Base-by-base conservation (phyloP, 2,888 invertebrate species). In the Chrysolina americana region DNA sequence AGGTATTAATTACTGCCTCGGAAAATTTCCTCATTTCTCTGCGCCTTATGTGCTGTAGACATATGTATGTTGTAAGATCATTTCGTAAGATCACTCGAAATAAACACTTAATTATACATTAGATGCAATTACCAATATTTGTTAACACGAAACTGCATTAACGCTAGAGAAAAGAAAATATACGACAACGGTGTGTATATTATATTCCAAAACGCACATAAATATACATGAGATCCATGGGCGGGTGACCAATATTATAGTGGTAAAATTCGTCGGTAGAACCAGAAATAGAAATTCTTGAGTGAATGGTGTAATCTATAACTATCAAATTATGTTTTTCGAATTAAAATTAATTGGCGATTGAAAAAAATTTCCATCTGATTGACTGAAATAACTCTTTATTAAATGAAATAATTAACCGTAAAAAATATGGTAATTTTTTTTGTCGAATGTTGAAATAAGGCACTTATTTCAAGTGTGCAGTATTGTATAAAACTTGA, bases 61-160 rank as follows among this genome's bases (percentile, higher is more conserved):
- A 48, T 17, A 13, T 53, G 53, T 53, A 21, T 19, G 59, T 59
- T 59, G 59, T 11, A 36, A 36, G 23, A 21, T 53, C 19, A 53
- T 53, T 53, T 53, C 21, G 53, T 59, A 59, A 59, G 23, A 36
- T n/a, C 36, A 10, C 36, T 59, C 15, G n/a, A 59, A 36, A 59
- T 4, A 23, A 56, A 21, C 56, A 36, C 23, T 59, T 36, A 28
- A 28, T 59, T 59, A 59, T 59, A 59, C 59, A 59, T 59, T 59
- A n/a, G 36, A 59, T 36, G 17, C 8, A 59, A 53, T 59, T 36
- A 36, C 36, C 59, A 59, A 59, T 59, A 59, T 36, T 59, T 59
- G 59, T 59, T 59, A 59, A 28, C 59, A 36, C n/a, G 17, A 36
- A 59, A 59, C 59, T 56, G 56, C 56, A 21, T 56, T 56, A 23